These are phyloP conservation scores for Pampusana beccarii DNA, from an alignment of 2,113 vertebrate genomes.

Conservation along the genomic window DNA sequence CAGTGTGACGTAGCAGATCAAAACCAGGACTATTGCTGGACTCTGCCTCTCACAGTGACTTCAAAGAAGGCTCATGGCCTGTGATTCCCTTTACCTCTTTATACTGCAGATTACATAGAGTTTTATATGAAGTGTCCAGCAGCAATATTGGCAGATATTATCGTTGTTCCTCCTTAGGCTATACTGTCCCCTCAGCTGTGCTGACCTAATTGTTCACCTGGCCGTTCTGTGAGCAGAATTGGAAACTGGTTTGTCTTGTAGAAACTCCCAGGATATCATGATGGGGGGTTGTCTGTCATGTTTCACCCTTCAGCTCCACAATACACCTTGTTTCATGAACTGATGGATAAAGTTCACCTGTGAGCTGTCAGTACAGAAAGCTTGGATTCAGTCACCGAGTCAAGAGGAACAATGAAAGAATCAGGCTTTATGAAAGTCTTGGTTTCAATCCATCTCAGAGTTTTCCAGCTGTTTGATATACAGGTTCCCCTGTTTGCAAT, in stretches of 20 bases:
- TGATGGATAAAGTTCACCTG: not conserved
- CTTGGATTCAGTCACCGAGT: not conserved
- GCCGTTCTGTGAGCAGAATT: not conserved
- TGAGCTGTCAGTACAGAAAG: not conserved
- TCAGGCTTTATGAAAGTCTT: not conserved
- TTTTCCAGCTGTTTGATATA: not conserved
- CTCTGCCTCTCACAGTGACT: not conserved
- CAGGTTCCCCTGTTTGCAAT: not conserved
- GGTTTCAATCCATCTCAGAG: not conserved
- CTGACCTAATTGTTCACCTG: not conserved
- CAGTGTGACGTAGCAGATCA: not conserved
- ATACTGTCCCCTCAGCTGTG: not conserved
- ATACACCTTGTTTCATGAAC: not conserved
- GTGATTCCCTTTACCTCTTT: not conserved
- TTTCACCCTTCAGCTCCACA: not conserved
- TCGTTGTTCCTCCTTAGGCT: not conserved
- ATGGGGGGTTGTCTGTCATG: fast-evolving
- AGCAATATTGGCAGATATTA: not conserved
- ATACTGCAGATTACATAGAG: not conserved
- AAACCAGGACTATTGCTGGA: not conserved
- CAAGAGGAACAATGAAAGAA: not conserved
- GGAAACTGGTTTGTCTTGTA: not conserved
- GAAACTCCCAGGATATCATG: not conserved
- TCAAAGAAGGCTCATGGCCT: not conserved
- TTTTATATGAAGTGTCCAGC: not conserved